Conservation (phyloP, 2,113 vertebrate genomes). For the Mellivora capensis region DNA sequence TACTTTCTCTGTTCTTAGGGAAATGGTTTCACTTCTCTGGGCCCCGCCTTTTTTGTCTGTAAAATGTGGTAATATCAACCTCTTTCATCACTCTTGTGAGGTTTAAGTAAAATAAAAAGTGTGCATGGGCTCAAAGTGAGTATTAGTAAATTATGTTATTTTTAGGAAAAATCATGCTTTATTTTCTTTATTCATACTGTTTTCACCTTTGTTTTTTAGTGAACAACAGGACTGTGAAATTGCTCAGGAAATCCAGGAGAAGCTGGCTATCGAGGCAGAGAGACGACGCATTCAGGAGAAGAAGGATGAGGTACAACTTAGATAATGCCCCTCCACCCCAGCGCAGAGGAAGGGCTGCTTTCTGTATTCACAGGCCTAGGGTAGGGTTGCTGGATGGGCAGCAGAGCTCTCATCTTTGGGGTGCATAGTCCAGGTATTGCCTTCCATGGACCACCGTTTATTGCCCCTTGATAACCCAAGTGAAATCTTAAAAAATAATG, state of each 20-base stretch:
- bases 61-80: neutral
- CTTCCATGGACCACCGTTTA: neutral
- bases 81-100: neutral
- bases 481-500: neutral
- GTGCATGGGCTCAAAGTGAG: neutral
- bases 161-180: neutral
- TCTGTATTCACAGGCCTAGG: neutral
- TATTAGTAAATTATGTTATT: neutral
- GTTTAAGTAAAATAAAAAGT: neutral
- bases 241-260: conserved; percentile 96
- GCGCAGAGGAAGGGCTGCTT: neutral
- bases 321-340: neutral
- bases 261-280: conserved; percentile 92
- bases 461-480: neutral
- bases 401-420: neutral
- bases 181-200: neutral
- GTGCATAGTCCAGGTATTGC: neutral
- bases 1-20: neutral
- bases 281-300: conserved; percentile 91
- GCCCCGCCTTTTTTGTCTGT: neutral
- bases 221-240: conserved; percentile 94
- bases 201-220: conserved; percentile 78
- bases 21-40: neutral
- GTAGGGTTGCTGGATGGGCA: neutral
- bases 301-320: conserved; percentile 90